Base-by-base conservation (phyloP, 2,888 invertebrate species). In the Abrostola tripartita region DNA sequence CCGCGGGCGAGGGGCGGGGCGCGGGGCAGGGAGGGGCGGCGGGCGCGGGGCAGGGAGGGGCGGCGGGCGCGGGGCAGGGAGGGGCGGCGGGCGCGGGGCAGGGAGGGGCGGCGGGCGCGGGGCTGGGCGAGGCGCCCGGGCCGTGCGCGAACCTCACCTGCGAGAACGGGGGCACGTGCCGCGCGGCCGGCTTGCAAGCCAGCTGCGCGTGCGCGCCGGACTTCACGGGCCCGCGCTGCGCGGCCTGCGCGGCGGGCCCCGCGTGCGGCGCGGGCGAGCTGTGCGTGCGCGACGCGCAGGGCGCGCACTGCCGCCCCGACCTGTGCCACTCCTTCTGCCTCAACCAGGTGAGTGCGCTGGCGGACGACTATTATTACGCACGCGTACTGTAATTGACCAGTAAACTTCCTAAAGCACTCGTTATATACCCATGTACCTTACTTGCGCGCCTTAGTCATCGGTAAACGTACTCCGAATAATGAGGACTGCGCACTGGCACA, bases 111-210 rank as follows among this genome's bases (percentile, higher is more conserved):
- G 59, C 51, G 40, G 53, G n/a, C 52, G 58, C 38, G 76, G 59
- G 66, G 74, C 24, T n/a, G n/a, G 1, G 1, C 24, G 24, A 24
- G 24, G 24, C 24, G 24, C 1, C 24, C 24, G 24, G 67, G 57
- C 65, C 72, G 71, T 87, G 89, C 80, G 96, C 84, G 95, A 96
- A 72, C 0, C 95, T 95, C 67, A 95, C 95, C 83, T 97, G 97
- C 84, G 91, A 95, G 78, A 96, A 97, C 88, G 95, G 96, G 69
- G 96, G 60, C 47, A 5, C 52, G 62, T 75, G 79, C 61, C 2
- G 7, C 7, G 38, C 9, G 62, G 63, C 62, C 51, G 69, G 49
- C 24, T 66, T 38, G 41, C 55, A 38, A n/a, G 6, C 56, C 0
- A 7, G 0, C 41, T 72, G 73, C 56, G 53, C 11, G 1, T 66